phyloP scores from a whole-genome alignment of 2,797 vertebrate species.

The Gymnopithys bicolor region DNA sequence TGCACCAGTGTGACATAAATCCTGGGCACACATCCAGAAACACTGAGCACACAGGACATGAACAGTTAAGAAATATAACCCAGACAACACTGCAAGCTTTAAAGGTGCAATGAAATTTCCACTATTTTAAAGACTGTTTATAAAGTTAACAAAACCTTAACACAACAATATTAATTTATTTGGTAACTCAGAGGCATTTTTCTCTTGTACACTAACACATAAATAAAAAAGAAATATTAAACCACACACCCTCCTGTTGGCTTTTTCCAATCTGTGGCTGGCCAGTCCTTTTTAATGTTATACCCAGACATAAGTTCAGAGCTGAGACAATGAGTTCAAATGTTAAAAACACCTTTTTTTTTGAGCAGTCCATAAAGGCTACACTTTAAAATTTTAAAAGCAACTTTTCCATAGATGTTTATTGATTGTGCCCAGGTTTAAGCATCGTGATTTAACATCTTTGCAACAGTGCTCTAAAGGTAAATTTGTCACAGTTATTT shows the following conservation, averaged over 20 bases:
- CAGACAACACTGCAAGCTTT: background rate
- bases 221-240: background rate
- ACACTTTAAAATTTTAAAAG: background rate
- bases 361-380: background rate
- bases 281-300: background rate
- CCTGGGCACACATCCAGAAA: background rate
- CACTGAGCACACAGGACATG: background rate
- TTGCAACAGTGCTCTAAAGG: background rate
- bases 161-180: background rate
- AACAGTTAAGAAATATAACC: background rate
- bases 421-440: constrained; percentile 23
- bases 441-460: constrained; percentile 21
- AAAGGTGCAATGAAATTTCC: background rate
- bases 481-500: constrained; percentile 49
- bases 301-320: background rate
- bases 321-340: background rate
- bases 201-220: background rate
- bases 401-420: constrained; percentile 6
- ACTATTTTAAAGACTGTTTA: background rate
- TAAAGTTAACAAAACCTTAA: background rate
- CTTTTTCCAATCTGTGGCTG: background rate
- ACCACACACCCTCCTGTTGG: background rate
- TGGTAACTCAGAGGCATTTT: background rate
- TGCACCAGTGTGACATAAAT: background rate
- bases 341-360: background rate